A percentile compares a stretch with the other conserved stretches of the same genome.
Evolutionary conservation across 2,797 vertebrate species (phyloP).

Genomic region (Acanthis flammea): DNA sequence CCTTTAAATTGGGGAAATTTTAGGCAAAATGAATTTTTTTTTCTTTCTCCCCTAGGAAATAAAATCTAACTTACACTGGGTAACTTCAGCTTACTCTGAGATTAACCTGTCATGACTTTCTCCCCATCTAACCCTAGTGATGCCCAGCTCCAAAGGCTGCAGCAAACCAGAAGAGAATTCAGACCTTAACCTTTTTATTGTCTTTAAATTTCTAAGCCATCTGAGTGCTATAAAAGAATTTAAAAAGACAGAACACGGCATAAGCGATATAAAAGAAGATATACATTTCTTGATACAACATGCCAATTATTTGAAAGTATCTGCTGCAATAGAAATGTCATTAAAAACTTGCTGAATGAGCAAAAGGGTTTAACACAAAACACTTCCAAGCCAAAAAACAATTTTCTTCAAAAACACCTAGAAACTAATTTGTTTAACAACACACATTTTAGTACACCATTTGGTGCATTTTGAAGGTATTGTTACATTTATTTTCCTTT

Average conservation of each 20-base stretch:
- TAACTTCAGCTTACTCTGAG: not conserved
- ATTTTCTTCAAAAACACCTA: slow-evolving; percentile 19
- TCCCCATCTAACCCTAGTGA: not conserved
- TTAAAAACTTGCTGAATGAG: slow-evolving; percentile 60
- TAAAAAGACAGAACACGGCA: not conserved
- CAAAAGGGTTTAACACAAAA: slow-evolving; percentile 19
- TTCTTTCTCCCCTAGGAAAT: not conserved
- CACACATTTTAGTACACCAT: not conserved
- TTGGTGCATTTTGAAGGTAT: not conserved
- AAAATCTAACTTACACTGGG: not conserved
- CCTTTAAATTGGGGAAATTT: not conserved
- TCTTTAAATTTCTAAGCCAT: not conserved
- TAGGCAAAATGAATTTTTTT: not conserved
- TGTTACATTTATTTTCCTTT: slow-evolving; percentile 40
- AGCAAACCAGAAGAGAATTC: not conserved
- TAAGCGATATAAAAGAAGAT: not conserved
- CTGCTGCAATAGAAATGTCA: slow-evolving; percentile 15
- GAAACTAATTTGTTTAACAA: slow-evolving; percentile 55
- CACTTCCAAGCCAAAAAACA: slow-evolving; percentile 5
- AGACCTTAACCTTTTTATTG: not conserved
- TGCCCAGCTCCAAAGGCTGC: not conserved
- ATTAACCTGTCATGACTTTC: not conserved
- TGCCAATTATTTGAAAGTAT: not conserved
- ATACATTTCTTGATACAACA: not conserved
- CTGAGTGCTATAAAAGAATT: not conserved